Conservation (phyloP, 2,797 vertebrate species). For the Morelia viridis region DNA sequence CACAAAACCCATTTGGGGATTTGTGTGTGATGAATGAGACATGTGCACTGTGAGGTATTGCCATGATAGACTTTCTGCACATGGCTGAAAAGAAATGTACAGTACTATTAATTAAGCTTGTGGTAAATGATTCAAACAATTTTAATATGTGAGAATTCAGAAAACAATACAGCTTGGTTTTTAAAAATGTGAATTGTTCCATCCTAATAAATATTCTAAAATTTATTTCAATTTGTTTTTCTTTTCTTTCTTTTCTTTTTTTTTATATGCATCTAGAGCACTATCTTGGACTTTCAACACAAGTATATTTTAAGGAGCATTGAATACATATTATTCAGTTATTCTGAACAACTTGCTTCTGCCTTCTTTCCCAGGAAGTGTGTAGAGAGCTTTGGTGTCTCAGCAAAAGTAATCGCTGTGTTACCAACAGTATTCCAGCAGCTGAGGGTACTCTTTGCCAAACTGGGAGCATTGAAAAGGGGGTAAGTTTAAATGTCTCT, state of each 20-base stretch:
- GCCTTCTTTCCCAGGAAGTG: conserved; percentile 99
- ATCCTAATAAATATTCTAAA: conserved; percentile 42
- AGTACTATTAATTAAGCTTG: neutral
- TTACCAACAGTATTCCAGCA: conserved; percentile 96
- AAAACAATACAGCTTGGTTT: neutral
- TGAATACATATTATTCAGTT: conserved; percentile 55
- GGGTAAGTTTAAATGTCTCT: conserved; percentile 81
- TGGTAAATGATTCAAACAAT: neutral
- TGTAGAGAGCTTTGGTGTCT: conserved; percentile 99
- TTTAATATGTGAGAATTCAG: neutral
- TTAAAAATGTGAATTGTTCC: neutral
- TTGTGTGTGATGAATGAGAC: neutral
- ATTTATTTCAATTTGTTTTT: conserved; percentile 2
- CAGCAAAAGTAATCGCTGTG: conserved; percentile 99
- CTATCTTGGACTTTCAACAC: conserved; percentile 21
- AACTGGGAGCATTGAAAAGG: conserved; percentile 94
- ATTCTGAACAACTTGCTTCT: conserved; percentile 97
- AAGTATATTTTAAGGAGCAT: conserved; percentile 31
- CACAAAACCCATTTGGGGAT: neutral
- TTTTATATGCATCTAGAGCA: conserved; percentile 5
- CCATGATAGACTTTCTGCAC: neutral
- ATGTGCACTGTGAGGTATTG: neutral
- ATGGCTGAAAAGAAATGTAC: neutral
- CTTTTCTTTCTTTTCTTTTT: neutral
- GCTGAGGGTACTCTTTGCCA: conserved; percentile 97